Conservation (phyloP, 2,888 invertebrate genomes). For the Platypus cylindrus region DNA sequence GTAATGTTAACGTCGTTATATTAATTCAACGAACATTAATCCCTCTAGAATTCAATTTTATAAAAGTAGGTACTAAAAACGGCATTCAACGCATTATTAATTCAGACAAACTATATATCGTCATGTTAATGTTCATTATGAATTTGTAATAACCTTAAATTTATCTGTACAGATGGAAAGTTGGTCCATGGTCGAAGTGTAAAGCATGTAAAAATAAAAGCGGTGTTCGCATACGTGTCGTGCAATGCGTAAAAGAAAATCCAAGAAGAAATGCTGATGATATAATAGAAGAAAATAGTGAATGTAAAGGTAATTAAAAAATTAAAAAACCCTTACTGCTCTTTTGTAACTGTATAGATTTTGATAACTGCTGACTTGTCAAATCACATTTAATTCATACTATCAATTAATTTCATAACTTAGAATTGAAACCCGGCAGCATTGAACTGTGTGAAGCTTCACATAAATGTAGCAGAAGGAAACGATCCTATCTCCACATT, state of each 20-base stretch:
- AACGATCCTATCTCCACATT: constrained; percentile 21
- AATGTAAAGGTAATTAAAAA: constrained; percentile 29
- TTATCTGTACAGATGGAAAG: constrained; percentile 43
- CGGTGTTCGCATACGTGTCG: constrained; percentile 35
- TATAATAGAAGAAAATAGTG: constrained; percentile 31
- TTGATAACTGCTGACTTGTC: too few species aligned
- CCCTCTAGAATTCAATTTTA: too few species aligned
- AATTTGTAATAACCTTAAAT: too few species aligned
- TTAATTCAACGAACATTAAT: too few species aligned
- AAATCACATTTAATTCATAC: too few species aligned
- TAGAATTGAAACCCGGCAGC: constrained; percentile 22
- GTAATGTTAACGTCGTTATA: too few species aligned
- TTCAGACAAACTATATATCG: too few species aligned
- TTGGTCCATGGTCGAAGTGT: constrained; percentile 51
- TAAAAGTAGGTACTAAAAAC: constrained; percentile 5
- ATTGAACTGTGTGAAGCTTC: constrained; percentile 32
- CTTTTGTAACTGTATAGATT: too few species aligned
- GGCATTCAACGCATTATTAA: too few species aligned
- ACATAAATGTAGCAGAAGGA: constrained; percentile 25
- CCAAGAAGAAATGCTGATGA: constrained; percentile 36
- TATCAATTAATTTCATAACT: too few species aligned
- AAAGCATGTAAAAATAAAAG: constrained; percentile 40
- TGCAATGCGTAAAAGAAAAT: constrained; percentile 38
- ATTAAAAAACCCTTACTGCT: too few species aligned
- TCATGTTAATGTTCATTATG: too few species aligned